These are phyloP conservation scores for Rhagonycha lutea DNA, from an alignment of 2,888 invertebrate species.

Conservation along the genomic window DNA sequence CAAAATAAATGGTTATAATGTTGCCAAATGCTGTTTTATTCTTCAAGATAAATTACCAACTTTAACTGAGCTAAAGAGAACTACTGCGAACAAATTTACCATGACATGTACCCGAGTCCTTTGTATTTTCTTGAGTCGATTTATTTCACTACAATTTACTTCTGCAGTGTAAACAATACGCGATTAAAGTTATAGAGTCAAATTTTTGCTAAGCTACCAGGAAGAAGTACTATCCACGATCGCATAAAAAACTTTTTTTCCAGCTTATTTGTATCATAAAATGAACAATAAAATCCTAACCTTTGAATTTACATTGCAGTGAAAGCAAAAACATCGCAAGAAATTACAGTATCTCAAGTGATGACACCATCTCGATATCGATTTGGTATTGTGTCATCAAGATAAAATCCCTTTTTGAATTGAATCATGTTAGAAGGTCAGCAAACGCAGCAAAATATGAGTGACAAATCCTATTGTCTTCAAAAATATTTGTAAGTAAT, in stretches of 20 bases:
- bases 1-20: slow-evolving; percentile 1
- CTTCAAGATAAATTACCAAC: slow-evolving; percentile 3
- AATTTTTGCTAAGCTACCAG: neutral
- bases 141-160: slow-evolving; percentile 1
- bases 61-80: slow-evolving; percentile 4
- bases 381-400: neutral
- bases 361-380: neutral
- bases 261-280: neutral
- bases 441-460: neutral
- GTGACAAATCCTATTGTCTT: neutral
- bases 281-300: neutral
- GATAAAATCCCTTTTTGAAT: neutral
- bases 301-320: neutral
- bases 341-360: neutral
- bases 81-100: slow-evolving; percentile 9
- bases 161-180: neutral
- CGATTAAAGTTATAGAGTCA: neutral
- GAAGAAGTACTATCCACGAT: neutral
- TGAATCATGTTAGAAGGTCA: neutral
- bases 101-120: neutral
- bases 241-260: neutral
- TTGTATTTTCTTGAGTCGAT: slow-evolving; percentile 2
- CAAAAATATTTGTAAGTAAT: neutral
- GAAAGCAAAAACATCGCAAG: neutral
- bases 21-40: slow-evolving; percentile 3